These are phyloP conservation scores for Eulemur coronatus DNA, from an alignment of 2,797 vertebrate genomes.

Conservation along the genomic window DNA sequence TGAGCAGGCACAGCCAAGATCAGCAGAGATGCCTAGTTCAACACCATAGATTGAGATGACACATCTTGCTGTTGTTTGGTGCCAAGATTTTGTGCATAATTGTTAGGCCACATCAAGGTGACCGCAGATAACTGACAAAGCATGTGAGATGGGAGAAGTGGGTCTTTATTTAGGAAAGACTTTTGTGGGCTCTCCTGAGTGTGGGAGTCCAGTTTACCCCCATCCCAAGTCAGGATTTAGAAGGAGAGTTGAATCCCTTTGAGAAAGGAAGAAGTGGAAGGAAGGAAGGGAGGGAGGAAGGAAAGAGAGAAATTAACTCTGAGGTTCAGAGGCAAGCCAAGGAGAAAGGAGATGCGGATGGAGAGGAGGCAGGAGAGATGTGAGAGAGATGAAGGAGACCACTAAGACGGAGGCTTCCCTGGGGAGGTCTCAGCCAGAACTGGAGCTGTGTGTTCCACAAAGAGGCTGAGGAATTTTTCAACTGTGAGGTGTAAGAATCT, in stretches of 20 bases:
- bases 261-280: neutral
- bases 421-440: rapidly evolving
- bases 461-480: neutral
- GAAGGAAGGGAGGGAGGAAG: neutral
- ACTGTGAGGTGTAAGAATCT: rapidly evolving
- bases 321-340: neutral
- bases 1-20: neutral
- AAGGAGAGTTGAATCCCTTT: neutral
- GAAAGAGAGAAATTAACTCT: neutral
- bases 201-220: neutral
- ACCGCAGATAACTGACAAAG: neutral
- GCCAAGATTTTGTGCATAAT: neutral
- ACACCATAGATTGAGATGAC: too few species aligned
- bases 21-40: too few species aligned
- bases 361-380: neutral
- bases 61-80: neutral
- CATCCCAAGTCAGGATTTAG: neutral
- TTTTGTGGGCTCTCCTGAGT: neutral
- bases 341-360: neutral
- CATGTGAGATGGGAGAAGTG: neutral
- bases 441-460: rapidly evolving
- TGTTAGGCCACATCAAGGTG: neutral
- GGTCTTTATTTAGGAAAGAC: neutral
- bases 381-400: neutral
- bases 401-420: neutral